Conservation (phyloP, 2,797 vertebrate genomes). For the Pipistrellus kuhlii region DNA sequence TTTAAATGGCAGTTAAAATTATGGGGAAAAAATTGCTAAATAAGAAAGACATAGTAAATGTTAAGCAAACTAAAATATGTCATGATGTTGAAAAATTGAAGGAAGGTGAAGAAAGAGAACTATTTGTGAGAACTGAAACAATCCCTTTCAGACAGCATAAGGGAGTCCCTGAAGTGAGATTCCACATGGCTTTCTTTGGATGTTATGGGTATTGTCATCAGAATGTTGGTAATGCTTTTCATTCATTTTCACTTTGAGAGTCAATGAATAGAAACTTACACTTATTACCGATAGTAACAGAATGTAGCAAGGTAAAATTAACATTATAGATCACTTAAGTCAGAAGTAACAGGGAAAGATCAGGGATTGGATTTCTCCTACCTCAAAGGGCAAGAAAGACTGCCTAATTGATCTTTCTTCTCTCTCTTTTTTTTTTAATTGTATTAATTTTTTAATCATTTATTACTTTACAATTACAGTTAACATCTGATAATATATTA, state of each 20-base stretch:
- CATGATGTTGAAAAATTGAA: not conserved
- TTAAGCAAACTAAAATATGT: not conserved
- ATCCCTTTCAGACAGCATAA: not conserved
- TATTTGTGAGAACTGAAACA: not conserved
- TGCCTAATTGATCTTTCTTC: not conserved
- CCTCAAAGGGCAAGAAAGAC: not conserved
- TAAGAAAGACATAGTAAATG: not conserved
- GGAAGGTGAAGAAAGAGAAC: not conserved
- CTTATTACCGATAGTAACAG: not conserved
- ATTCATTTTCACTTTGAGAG: not conserved
- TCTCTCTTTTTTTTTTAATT: not conserved
- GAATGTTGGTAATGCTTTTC: not conserved
- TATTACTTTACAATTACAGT: not conserved
- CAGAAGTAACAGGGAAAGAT: not conserved
- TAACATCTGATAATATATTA: not conserved
- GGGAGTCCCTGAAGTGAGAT: not conserved
- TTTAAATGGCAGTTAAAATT: slow-evolving; percentile 8
- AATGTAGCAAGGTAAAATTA: not conserved
- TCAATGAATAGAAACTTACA: not conserved
- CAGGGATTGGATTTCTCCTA: not conserved
- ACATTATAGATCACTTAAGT: not conserved
- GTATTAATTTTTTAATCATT: not conserved
- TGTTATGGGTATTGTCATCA: accelerated
- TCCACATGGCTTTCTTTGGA: not conserved
- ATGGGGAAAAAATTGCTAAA: not conserved